Percentiles rank a stretch among this genome's conserved stretches.
Evolutionary conservation across 2,113 vertebrate species (phyloP).

Genomic region (Poecilia latipinna): DNA sequence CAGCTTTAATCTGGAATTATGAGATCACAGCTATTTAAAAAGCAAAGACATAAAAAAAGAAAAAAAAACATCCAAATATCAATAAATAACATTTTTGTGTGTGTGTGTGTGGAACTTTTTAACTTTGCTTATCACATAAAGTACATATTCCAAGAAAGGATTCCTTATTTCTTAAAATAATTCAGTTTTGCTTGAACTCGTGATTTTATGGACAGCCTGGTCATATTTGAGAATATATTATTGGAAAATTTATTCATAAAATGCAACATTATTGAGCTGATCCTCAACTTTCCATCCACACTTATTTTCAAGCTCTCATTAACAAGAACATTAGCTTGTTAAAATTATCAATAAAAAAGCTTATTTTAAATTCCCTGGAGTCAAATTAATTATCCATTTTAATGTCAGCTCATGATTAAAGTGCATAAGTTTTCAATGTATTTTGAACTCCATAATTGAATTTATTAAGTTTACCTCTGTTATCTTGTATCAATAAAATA

Average conservation of each 20-base stretch:
- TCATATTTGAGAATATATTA: too few species aligned
- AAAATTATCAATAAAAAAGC: not conserved
- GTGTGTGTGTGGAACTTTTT: too few species aligned
- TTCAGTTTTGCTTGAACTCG: too few species aligned
- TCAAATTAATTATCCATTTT: not conserved
- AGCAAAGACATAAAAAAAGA: not conserved
- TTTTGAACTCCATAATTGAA: not conserved
- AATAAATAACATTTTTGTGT: not conserved
- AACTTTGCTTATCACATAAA: too few species aligned
- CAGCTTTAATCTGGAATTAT: not conserved
- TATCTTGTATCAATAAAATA: not conserved
- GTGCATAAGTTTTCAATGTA: not conserved
- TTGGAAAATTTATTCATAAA: too few species aligned
- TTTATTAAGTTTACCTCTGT: not conserved
- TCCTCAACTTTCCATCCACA: not conserved
- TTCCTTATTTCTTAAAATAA: not conserved
- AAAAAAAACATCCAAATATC: not conserved
- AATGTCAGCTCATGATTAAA: not conserved
- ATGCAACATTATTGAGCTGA: too few species aligned
- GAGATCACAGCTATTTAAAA: not conserved
- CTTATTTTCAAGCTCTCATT: not conserved
- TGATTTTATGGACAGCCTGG: too few species aligned
- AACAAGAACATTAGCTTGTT: not conserved
- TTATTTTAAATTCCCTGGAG: not conserved
- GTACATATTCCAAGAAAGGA: not conserved